Percentiles rank a stretch among this genome's conserved stretches.
These are phyloP conservation scores for Rhagologus leucostigma DNA, from an alignment of 2,113 vertebrate genomes.

Conservation along the genomic window DNA sequence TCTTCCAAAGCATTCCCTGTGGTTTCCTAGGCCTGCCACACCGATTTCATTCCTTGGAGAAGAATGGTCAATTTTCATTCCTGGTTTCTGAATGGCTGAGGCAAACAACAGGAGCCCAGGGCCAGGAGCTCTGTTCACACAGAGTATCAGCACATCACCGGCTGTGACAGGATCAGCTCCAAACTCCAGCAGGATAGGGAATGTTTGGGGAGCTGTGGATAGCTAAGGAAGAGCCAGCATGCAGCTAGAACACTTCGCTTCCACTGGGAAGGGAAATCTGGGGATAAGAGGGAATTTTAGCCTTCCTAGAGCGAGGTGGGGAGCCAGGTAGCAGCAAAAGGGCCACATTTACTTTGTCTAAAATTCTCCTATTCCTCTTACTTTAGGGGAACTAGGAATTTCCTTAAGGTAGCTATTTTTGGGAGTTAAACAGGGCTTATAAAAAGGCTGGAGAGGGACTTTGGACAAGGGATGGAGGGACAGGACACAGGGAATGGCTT, in stretches of 20 bases:
- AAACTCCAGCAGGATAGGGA: neutral
- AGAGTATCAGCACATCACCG: neutral
- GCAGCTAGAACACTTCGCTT: neutral
- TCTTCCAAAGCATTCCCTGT: neutral
- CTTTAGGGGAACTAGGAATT: neutral
- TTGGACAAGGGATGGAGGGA: accelerated
- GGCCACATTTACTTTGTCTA: neutral
- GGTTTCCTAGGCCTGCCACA: neutral
- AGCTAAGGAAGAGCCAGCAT: neutral
- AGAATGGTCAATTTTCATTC: neutral
- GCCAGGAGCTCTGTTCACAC: neutral
- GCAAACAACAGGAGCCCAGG: neutral
- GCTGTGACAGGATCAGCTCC: neutral
- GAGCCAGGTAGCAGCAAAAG: neutral
- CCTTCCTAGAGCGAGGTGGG: accelerated
- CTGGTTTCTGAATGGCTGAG: neutral
- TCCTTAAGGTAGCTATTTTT: neutral
- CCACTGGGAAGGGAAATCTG: neutral
- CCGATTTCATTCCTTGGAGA: neutral
- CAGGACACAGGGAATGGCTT: neutral
- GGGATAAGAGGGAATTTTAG: neutral
- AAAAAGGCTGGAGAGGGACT: neutral
- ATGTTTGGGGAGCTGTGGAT: neutral
- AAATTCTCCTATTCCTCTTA: neutral
- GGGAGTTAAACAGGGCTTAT: neutral